A percentile compares a stretch with the other conserved stretches of the same genome.
Conservation (phyloP, 1,140 invertebrate species). For the Leptinotarsa undecemlineata region DNA sequence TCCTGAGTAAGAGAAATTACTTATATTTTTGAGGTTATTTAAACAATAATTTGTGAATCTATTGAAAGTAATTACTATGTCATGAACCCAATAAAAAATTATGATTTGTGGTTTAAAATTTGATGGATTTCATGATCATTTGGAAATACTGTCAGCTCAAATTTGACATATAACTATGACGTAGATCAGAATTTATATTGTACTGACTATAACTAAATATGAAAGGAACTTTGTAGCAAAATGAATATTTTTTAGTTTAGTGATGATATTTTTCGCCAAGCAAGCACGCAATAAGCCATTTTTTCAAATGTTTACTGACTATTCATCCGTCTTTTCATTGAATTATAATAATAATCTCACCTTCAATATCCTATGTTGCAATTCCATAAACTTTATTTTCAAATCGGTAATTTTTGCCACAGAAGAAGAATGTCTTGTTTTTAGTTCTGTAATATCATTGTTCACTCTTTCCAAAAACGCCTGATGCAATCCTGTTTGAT, state of each 20-base stretch:
- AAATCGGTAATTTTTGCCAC: slow-evolving; percentile 75
- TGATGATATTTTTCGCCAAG: background rate
- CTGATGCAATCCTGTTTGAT: slow-evolving; percentile 78
- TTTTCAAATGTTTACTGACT: background rate
- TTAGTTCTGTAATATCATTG: slow-evolving; percentile 74
- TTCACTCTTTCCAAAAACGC: slow-evolving; percentile 75
- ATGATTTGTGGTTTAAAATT: too few species aligned
- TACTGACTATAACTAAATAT: too few species aligned
- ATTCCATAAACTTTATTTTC: slow-evolving; percentile 72
- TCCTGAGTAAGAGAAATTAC: too few species aligned
- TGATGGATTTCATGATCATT: too few species aligned
- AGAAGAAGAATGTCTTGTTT: slow-evolving; percentile 71
- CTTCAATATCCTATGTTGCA: slow-evolving; percentile 77
- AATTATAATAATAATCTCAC: slow-evolving; percentile 54
- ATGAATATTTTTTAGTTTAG: background rate
- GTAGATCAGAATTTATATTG: too few species aligned
- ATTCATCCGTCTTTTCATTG: slow-evolving; percentile 32
- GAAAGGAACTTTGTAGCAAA: too few species aligned
- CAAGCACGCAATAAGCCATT: background rate
- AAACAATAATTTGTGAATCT: too few species aligned
- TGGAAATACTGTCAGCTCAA: too few species aligned
- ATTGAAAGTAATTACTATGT: too few species aligned
- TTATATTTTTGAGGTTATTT: too few species aligned
- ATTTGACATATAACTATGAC: too few species aligned
- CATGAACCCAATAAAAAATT: too few species aligned